Conservation (phyloP, 2,888 invertebrate species). For the Pterostichus niger region DNA sequence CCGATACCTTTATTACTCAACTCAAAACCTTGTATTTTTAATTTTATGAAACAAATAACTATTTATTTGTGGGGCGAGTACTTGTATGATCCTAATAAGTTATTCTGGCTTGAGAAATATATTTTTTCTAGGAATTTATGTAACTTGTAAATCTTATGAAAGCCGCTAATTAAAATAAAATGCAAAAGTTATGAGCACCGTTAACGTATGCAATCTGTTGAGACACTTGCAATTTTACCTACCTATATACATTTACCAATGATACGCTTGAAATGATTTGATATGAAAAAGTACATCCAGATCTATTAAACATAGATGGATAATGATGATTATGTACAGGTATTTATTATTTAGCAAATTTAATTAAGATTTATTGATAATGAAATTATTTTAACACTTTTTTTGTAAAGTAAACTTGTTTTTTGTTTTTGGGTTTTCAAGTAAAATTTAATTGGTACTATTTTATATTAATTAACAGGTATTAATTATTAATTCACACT, state of each 20-base stretch:
- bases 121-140: background rate
- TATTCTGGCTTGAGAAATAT: background rate
- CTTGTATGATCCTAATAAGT: too few relatives aligned
- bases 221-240: background rate
- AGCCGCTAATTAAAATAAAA: background rate
- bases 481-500: background rate
- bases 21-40: too few relatives aligned
- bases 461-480: constrained; percentile 10
- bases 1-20: too few relatives aligned
- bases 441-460: background rate
- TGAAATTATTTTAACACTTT: background rate
- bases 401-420: background rate
- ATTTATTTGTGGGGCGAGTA: too few relatives aligned
- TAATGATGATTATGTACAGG: background rate
- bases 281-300: background rate
- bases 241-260: too few relatives aligned
- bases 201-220: background rate
- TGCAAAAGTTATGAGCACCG: background rate
- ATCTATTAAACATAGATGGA: background rate
- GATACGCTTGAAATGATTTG: background rate
- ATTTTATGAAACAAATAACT: too few relatives aligned
- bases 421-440: background rate
- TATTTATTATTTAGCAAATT: constrained; percentile 2
- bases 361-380: background rate
- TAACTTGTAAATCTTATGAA: background rate